Evolutionary conservation across 2,113 vertebrate species (phyloP), one percentile per base, ranked within the genome.

Genomic region (Plestiodon gilberti): DNA sequence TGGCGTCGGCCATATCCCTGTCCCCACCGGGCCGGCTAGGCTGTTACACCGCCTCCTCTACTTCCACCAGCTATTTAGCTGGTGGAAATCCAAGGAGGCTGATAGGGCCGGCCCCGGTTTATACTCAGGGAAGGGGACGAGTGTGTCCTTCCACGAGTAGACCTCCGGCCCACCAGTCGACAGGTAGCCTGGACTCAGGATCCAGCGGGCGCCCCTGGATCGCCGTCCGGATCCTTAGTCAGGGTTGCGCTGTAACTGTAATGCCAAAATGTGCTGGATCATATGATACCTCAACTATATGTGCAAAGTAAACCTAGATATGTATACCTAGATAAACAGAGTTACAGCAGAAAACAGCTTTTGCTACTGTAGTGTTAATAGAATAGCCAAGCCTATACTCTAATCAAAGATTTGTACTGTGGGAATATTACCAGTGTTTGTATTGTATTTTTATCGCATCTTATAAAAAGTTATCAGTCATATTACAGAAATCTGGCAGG

Each of bases 401-500:
- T 79, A 87, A 92, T 86, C 73, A 91, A 73, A 87, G 88, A 85
- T 89, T 92, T 65, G 64, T 81, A 81, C 48, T 20, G 18, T 83
- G 76, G 1, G 88, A 93, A 89, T 90, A 89, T 82, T 85, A 82
- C 69, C 92, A 83, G 89, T 90, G 89, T 89, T 70, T 91, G 69
- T n/a, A 71, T 81, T 73, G 74, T 17, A n/a, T 88, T 91, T 95
- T 95, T 93, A 90, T 95, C 83, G 0, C 70, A 89, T 87, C 89
- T 90, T 88, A 79, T 88, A 89, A 92, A 92, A 79, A 65, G 70
- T 82, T 93, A 95, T 94, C 90, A 80, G 25, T 78, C 62, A 78
- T 74, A 82, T 55, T 84, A 79, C 88, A 92, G 82, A 90, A 91
- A 84, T 90, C 90, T 89, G 86, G 52, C 43, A 82, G 75, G 88